These are phyloP conservation scores for Erpobdella octoculata DNA, from an alignment of 2,888 invertebrate species.

Conservation along the genomic window DNA sequence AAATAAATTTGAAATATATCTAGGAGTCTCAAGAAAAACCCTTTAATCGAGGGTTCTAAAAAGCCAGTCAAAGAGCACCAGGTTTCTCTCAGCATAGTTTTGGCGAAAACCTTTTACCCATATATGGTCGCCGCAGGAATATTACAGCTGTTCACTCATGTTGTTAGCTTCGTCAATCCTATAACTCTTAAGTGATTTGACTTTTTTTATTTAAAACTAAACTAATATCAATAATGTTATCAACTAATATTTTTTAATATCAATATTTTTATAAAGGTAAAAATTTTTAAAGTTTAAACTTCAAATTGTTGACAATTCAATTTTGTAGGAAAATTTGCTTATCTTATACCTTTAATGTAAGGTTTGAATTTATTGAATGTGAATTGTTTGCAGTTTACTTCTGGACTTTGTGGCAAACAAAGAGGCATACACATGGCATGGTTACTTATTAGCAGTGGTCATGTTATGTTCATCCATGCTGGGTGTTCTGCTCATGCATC, in stretches of 20 bases:
- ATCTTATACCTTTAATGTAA: no score
- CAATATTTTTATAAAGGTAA: neutral
- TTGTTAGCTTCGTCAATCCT: slow-evolving; percentile 32
- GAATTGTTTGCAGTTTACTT: slow-evolving; percentile 34
- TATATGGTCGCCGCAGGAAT: slow-evolving; percentile 19
- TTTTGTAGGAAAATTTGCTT: no score
- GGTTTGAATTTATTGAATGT: no score
- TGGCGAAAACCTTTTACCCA: slow-evolving; percentile 21
- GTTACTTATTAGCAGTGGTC: slow-evolving; percentile 31
- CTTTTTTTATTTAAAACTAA: neutral
- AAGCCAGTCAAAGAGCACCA: no score
- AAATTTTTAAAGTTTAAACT: no score
- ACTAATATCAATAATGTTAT: neutral
- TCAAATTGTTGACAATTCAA: no score
- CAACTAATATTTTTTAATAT: neutral
- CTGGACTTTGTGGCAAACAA: slow-evolving; percentile 32
- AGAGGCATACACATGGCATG: slow-evolving; percentile 35
- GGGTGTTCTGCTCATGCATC: slow-evolving; percentile 31
- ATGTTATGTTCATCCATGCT: slow-evolving; percentile 33
- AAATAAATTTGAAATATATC: no score
- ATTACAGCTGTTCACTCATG: slow-evolving; percentile 23
- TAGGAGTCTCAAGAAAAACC: no score
- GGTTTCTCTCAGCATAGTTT: slow-evolving; percentile 26
- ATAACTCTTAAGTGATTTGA: slow-evolving; percentile 30
- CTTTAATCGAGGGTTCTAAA: no score